Base-by-base conservation (phyloP, 1,140 invertebrate genomes). In the Leucophenga varia region DNA sequence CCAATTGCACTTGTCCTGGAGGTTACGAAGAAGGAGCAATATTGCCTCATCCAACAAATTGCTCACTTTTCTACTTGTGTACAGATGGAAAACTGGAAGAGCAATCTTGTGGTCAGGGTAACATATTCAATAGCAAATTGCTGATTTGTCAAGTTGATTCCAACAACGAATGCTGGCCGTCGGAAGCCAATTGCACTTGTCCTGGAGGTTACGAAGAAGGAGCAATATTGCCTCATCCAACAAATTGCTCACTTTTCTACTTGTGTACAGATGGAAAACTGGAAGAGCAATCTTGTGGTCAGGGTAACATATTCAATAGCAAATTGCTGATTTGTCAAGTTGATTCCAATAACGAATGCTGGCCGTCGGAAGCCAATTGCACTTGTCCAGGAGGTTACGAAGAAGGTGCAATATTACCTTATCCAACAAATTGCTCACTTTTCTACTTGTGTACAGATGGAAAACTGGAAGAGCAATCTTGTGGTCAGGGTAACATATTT, bases 401-500 rank as follows among this genome's bases (percentile, higher is more conserved):
- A 8, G 41, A 52, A 14, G 55, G 52, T 5, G 31, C 63, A 0
- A 19, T 55, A 17, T 42, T 44, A 19, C 8, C 28, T 6, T 19
- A 67, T 18, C 0, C 12, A 2, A 34, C 38, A 0, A 68, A 59
- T 10, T 67, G 63, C 20, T 53, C 59, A 6, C 18, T 34, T 10
- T 67, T 41, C 21, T 43, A 30, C 1, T 43, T 47, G 13, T 65
- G 63, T 44, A 6, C 32, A 1, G 28, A 65, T 20, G 61, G 61
- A 5, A 20, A 16, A 3, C 32, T 65, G 5, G 16, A 36, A 8
- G 7, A 36, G 0, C 49, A 40, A 9, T 59, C 67, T 37, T 67
- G 63, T 25, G 37, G 28, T 3, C 47, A 17, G 7, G 59, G 54
- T 13, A 67, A 63, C 17, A 45, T 40, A 12, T 67, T 63, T 17